Base-by-base conservation (phyloP, 1,140 invertebrate species). In the Thaumatotibia leucotreta region DNA sequence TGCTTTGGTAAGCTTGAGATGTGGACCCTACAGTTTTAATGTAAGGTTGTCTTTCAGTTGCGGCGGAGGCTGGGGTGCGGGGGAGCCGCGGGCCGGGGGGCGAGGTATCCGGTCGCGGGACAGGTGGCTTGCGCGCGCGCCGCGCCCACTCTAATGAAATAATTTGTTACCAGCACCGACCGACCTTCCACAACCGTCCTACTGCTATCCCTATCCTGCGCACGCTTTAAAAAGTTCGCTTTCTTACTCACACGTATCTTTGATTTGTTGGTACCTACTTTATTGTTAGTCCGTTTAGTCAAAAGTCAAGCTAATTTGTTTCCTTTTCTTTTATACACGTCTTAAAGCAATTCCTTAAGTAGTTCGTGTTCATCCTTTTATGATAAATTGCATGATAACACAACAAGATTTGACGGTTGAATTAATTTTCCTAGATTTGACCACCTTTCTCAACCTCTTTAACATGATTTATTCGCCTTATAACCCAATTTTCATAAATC, bases 111-210 rank as follows among this genome's bases (percentile, higher is more conserved):
- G 85, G 87, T 86, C 80, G 62, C 50, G 70, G 78, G 79, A 87
- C 86, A 88, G 82, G 86, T 86, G 85, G 76, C 73, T 39, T 65
- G 68, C 73, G 64, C 71, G 63, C 66, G 62, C 63, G 71, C 73
- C 77, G 80, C 77, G 80, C 82, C 78, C 84, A 82, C 82, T 79
- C 79, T 82, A 78, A 76, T 84, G 75, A 78, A 83, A 80, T 80
- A 84, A 86, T 84, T 80, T 80, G 72, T 76, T 79, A 71, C 70
- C 75, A 68, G 70, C 66, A 27, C 24, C 33, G 24, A 67, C 61
- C 83, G 84, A 86, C 87, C 87, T 89, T 86, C 80, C 79, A 84
- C 83, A 84, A 86, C 81, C 84, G 87, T 87, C 80, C 74, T 80
- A 79, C 72, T 68, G 65, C 78, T 76, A 68, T 76, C 75, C 76